Base-by-base conservation (phyloP, 2,888 invertebrate species). In the Cephus sareptanus region DNA sequence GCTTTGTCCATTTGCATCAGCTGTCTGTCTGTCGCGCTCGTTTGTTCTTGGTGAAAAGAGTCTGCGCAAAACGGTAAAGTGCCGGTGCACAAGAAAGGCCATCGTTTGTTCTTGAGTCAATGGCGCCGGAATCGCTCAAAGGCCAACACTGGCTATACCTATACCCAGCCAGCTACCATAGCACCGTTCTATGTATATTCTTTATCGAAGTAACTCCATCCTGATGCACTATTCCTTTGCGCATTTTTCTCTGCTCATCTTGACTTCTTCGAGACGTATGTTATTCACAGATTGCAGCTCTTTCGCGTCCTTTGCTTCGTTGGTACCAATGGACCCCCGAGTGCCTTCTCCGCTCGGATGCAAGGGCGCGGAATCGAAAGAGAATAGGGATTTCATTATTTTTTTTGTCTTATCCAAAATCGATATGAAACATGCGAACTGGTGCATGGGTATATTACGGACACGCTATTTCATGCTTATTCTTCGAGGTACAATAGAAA, bases 1-100 rank as follows among this genome's bases (percentile, higher is more conserved):
- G 80, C 85, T 85, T 85, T 85, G 84, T 85, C 81, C 82, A 80
- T 80, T 81, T 80, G 83, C 83, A 80, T 85, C 84, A 85, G 83
- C 82, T 84, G 9, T 9, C 34, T 34, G 83, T 83, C 85, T 80
- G 79, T 56, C 56, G 56, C 56, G 23, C 56, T 79, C 82, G 81
- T 82, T 84, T 83, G 80, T 81, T 76, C 81, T 79, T 56, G 75
- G 84, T 84, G 82, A 78, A 80, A 70, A 75, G 75, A 37, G 77
- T 77, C 80, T 82, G 74, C 82, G 83, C 75, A 78, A 79, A 79
- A 84, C 83, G 83, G 76, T 77, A 78, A 81, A 80, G 82, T 79
- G 84, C 75, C 83, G 79, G 76, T 74, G 56, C 56, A 77, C 75
- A 79, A 79, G 73, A 84, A 84, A 84, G 84, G 78, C 75, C 83